Base-by-base conservation (phyloP, 2,797 vertebrate genomes). In the Sciurus vulgaris region DNA sequence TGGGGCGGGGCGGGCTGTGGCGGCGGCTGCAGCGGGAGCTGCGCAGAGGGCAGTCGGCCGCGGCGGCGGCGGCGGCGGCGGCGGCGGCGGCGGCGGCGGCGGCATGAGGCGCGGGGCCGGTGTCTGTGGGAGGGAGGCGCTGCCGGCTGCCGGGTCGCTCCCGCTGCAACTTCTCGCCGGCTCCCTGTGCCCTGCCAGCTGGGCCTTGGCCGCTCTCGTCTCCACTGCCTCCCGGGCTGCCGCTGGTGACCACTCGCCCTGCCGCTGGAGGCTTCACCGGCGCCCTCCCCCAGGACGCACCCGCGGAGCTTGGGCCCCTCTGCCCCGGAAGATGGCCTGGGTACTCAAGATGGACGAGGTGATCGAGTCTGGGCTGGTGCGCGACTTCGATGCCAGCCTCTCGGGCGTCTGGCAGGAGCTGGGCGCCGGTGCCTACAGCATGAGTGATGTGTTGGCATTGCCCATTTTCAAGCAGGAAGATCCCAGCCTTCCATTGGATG, bases 381-480 rank as follows among this genome's bases (percentile, higher is more conserved):
- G 99, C 98, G 99, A 99, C 98, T 99, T 99, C 97, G 99, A 99
- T 98, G 99, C 99, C 98, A 99, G 99, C 91, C 99, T 99, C 92
- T 99, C 99, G 89, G 99, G 99, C 95, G 99, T 99, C 98, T 99
- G 99, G 44, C 99, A 99, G 98, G 99, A 99, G 98, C 99, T 99
- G 98, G 99, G 99, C 92, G 99, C 99, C 93, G 99, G 99, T 97
- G 99, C 99, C 96, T 99, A 99, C 98, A 99, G 99, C 98, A 99
- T 99, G 99, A 99, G 99, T 89, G 99, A 99, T 98, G 99, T 99
- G 97, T 98, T 99, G 98, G 99, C 99, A 86, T 98, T 99, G 98
- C 99, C 99, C 86, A 99, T 99, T 98, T 99, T 99, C 97, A 99
- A 99, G 98, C 99, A 99, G 98, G 99, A 99, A 98, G 99, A 99